Percentiles rank a stretch among this genome's conserved stretches.
Conservation (phyloP, 2,888 invertebrate genomes). For the Lepidochrysops patricia region DNA sequence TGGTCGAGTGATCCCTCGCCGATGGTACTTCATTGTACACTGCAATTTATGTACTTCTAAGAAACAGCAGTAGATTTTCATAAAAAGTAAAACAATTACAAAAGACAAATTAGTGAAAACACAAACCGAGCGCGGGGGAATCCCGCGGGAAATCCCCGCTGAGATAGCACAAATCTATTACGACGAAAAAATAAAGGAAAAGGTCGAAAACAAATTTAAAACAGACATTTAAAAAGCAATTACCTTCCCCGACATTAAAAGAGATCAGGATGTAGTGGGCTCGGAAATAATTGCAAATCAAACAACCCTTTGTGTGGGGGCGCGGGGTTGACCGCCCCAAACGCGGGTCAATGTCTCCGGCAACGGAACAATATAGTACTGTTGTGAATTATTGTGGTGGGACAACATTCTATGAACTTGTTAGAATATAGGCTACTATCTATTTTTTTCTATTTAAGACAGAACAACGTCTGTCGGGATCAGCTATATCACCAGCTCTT, state of each 20-base stretch:
- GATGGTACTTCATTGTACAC: too few relatives aligned
- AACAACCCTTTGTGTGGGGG: constrained; percentile 30
- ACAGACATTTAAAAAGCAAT: constrained; percentile 11
- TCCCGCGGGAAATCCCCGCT: background rate
- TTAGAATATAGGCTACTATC: too few relatives aligned
- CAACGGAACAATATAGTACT: background rate
- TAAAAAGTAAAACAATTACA: background rate
- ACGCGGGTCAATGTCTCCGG: constrained; percentile 25
- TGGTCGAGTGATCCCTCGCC: too few relatives aligned
- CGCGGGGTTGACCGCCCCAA: constrained; percentile 32
- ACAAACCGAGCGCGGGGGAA: background rate
- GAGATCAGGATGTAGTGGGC: constrained; percentile 12
- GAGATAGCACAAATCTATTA: background rate
- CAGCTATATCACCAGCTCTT: too few relatives aligned
- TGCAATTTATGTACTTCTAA: too few relatives aligned
- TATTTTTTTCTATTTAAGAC: too few relatives aligned
- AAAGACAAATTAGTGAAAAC: constrained; percentile 1
- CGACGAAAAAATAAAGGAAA: background rate
- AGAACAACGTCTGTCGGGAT: too few relatives aligned
- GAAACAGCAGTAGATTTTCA: background rate
- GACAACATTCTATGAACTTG: too few relatives aligned
- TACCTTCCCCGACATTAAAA: constrained; percentile 11
- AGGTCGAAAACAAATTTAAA: constrained; percentile 12
- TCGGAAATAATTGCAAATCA: constrained; percentile 25
- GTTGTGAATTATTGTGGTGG: too few relatives aligned